phyloP scores from a whole-genome alignment of 2,797 vertebrate genomes.

The Anableps anableps region DNA sequence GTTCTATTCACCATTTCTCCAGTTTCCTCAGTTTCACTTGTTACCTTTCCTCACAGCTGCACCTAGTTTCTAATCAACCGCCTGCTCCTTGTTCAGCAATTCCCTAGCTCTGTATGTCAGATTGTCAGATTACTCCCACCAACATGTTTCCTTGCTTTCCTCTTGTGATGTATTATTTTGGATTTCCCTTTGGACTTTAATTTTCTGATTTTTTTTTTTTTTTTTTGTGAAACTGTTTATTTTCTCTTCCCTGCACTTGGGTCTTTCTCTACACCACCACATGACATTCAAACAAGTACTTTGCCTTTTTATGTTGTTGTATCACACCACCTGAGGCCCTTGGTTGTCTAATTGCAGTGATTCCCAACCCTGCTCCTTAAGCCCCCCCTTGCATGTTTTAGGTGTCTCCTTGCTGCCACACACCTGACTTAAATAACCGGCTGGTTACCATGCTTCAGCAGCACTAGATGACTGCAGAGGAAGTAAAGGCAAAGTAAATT shows the following conservation, averaged over 20 bases:
- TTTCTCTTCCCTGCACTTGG: background rate
- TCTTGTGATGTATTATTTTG: background rate
- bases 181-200: background rate
- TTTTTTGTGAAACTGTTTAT: background rate
- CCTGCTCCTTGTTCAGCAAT: background rate
- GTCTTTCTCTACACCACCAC: background rate
- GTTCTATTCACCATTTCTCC: background rate
- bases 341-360: slow-evolving; percentile 5
- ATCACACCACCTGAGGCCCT: slow-evolving; percentile 5
- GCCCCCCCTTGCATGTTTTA: too few species aligned
- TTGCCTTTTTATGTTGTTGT: background rate
- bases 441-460: too few species aligned
- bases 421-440: too few species aligned
- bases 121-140: background rate
- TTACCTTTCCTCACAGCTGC: background rate
- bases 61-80: slow-evolving; percentile 1
- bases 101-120: background rate
- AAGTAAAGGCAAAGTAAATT: too few species aligned
- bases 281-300: background rate
- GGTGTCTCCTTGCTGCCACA: too few species aligned
- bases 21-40: background rate
- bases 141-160: background rate
- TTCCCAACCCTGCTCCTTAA: too few species aligned
- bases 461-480: too few species aligned
- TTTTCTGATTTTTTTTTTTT: background rate